These are phyloP conservation scores for Drosophila mimetica DNA, from an alignment of 2,888 invertebrate species.

Conservation along the genomic window DNA sequence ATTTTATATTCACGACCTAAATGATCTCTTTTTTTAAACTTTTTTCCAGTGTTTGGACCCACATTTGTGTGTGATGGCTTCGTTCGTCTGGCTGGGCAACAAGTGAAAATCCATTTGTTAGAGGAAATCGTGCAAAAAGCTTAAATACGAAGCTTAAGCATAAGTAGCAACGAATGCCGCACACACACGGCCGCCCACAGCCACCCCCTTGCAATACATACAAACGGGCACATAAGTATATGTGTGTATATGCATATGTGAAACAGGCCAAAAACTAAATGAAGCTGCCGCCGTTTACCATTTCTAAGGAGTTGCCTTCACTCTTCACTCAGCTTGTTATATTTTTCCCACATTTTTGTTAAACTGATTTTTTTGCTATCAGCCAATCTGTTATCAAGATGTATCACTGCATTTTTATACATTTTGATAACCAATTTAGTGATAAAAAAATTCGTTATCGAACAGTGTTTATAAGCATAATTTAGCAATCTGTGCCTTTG, in stretches of 20 bases:
- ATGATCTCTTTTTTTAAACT: too few relatives aligned
- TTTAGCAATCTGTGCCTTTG: not conserved
- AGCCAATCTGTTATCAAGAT: not conserved
- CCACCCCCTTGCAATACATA: conserved; percentile 25
- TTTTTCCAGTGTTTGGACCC: conserved; percentile 2
- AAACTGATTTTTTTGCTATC: not conserved
- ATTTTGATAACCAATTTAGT: not conserved
- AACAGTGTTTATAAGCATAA: too few relatives aligned
- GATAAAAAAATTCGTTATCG: not conserved
- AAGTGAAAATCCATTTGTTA: conserved; percentile 78
- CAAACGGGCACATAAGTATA: conserved; percentile 20
- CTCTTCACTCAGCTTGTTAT: not conserved
- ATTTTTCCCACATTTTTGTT: not conserved
- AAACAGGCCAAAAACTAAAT: conserved; percentile 66
- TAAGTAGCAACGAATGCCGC: conserved; percentile 62
- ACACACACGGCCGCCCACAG: conserved; percentile 25
- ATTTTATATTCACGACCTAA: too few relatives aligned
- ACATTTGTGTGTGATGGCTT: conserved; percentile 22
- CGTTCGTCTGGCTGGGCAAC: conserved; percentile 58
- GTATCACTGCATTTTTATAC: not conserved
- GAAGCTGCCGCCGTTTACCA: conserved; percentile 60
- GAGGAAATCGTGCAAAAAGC: conserved; percentile 80
- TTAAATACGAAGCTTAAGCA: conserved; percentile 80
- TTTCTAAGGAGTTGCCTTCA: conserved; percentile 24
- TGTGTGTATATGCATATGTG: conserved; percentile 62